These are phyloP conservation scores for Venusia cambrica DNA, from an alignment of 2,888 invertebrate genomes.

Conservation along the genomic window DNA sequence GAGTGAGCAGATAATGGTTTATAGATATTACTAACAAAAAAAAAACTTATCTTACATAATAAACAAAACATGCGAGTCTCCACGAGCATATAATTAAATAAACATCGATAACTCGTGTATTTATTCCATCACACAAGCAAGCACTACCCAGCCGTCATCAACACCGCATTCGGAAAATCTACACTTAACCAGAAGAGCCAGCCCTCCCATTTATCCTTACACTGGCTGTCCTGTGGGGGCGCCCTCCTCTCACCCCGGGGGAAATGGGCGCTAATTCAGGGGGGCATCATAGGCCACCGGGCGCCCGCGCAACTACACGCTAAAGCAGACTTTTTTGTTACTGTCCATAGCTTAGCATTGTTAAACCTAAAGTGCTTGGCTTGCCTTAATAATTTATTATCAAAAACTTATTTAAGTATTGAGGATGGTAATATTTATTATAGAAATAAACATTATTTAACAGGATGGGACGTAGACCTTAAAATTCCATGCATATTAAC, in stretches of 20 bases:
- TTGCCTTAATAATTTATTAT: slow-evolving; percentile 15
- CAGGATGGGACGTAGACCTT: too few species aligned
- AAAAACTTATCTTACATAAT: too few species aligned
- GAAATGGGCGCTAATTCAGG: slow-evolving; percentile 57
- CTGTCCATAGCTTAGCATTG: slow-evolving; percentile 46
- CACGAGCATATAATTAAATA: too few species aligned
- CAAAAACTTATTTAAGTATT: too few species aligned
- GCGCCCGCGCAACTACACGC: slow-evolving; percentile 60
- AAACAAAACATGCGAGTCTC: too few species aligned
- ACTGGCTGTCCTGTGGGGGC: slow-evolving; percentile 69
- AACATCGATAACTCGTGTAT: too few species aligned
- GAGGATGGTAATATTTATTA: too few species aligned
- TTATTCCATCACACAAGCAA: slow-evolving; percentile 27
- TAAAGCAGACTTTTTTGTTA: slow-evolving; percentile 56
- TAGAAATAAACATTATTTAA: too few species aligned
- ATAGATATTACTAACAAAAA: too few species aligned
- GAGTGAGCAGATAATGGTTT: too few species aligned
- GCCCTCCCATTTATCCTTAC: slow-evolving; percentile 82
- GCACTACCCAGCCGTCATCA: slow-evolving; percentile 69
- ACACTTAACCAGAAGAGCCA: slow-evolving; percentile 81
- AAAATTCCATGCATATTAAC: too few species aligned
- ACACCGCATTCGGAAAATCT: slow-evolving; percentile 82
- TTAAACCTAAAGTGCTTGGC: slow-evolving; percentile 40
- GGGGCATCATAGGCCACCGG: slow-evolving; percentile 71
- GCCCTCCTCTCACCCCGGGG: slow-evolving; percentile 29